A percentile compares a stretch with the other conserved stretches of the same genome.
Conservation (phyloP, 2,797 vertebrate genomes). For the Vespertilio murinus region DNA sequence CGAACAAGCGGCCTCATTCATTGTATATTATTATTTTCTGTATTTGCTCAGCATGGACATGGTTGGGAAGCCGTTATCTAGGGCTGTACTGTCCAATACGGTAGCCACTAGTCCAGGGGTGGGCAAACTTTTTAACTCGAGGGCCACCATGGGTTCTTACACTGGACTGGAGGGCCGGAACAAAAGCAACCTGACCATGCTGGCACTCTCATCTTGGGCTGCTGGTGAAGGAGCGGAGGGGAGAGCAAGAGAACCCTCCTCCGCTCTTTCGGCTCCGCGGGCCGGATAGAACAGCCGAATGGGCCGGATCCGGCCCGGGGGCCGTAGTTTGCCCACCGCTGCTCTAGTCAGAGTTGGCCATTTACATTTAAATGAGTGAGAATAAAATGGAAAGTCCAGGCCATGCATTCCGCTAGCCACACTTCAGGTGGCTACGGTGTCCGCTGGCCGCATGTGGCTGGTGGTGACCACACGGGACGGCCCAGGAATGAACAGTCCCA, state of each 20-base stretch:
- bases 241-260: too few relatives aligned
- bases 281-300: too few relatives aligned
- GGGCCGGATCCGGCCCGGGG: too few relatives aligned
- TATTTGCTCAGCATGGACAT: background rate
- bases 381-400: background rate
- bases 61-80: background rate
- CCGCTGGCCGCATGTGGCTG: fast-evolving
- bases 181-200: too few relatives aligned
- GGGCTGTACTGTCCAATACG: background rate
- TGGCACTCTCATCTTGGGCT: too few relatives aligned
- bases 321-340: too few relatives aligned
- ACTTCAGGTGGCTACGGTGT: background rate
- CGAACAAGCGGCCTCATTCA: background rate
- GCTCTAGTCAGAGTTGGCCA: too few relatives aligned
- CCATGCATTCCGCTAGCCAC: background rate
- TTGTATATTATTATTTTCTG: background rate
- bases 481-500: background rate
- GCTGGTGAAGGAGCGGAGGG: too few relatives aligned
- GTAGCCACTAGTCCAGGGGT: background rate
- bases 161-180: too few relatives aligned
- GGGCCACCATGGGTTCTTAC: too few relatives aligned
- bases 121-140: too few relatives aligned
- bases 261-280: too few relatives aligned
- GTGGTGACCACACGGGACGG: background rate
- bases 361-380: background rate